Evolutionary conservation across 2,113 vertebrate genomes (phyloP).

Genomic region (Elephas maximus): DNA sequence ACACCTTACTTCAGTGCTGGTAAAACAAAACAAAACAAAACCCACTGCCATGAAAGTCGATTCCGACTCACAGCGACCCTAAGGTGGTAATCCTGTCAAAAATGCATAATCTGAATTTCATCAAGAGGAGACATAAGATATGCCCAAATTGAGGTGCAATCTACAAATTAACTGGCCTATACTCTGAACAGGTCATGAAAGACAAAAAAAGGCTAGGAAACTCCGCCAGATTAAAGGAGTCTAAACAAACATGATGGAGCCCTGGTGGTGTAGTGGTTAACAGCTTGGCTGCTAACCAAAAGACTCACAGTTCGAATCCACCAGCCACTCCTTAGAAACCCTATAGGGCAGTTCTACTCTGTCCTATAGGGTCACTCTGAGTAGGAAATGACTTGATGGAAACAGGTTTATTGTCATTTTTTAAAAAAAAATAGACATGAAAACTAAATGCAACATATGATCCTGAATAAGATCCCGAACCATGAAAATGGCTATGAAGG

Average conservation of each 20-base stretch:
- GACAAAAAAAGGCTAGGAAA: conserved; percentile 14
- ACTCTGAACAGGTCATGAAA: not conserved
- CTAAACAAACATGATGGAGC: not conserved
- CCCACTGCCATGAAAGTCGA: too few relatives aligned
- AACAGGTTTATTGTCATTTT: too few relatives aligned
- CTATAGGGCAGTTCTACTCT: too few relatives aligned
- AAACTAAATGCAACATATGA: not conserved
- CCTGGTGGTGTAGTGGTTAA: too few relatives aligned
- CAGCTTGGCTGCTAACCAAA: too few relatives aligned
- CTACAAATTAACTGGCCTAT: conserved; percentile 24
- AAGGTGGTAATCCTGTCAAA: not conserved
- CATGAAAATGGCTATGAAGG: not conserved
- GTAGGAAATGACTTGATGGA: too few relatives aligned
- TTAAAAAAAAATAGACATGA: too few relatives aligned
- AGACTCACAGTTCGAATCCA: too few relatives aligned
- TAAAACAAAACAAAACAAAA: too few relatives aligned
- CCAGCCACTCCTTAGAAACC: too few relatives aligned
- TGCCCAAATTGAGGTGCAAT: not conserved
- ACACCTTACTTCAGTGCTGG: not conserved
- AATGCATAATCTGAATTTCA: not conserved
- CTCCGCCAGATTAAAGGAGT: not conserved
- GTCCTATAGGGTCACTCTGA: too few relatives aligned
- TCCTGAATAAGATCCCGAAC: not conserved
- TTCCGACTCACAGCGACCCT: too few relatives aligned
- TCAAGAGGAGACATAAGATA: not conserved